phyloP scores from a whole-genome alignment of 2,113 vertebrate species.

The Murina feae region DNA sequence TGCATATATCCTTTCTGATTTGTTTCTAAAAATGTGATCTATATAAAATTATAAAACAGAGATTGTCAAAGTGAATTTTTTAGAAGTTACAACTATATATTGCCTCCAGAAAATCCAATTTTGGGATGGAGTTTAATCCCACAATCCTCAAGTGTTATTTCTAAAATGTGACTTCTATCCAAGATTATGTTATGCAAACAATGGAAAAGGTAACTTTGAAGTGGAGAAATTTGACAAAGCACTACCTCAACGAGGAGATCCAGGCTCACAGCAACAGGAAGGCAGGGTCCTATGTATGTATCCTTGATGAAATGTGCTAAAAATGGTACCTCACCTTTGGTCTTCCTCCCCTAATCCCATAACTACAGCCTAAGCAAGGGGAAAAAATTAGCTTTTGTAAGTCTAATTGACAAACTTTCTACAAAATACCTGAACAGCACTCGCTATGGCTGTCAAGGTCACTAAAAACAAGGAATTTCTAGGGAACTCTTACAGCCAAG shows the following conservation, averaged over 20 bases:
- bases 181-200: background rate
- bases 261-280: background rate
- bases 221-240: background rate
- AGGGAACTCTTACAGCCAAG: background rate
- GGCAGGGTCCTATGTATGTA: background rate
- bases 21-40: background rate
- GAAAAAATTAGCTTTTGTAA: background rate
- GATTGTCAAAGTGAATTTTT: background rate
- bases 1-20: no score
- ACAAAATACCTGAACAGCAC: background rate
- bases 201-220: accelerated
- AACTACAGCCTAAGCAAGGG: background rate
- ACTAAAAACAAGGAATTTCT: background rate
- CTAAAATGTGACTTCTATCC: background rate
- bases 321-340: background rate
- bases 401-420: background rate
- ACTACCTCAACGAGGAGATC: background rate
- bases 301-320: background rate
- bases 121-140: background rate
- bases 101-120: background rate
- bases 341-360: background rate
- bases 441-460: background rate
- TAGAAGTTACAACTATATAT: background rate
- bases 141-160: background rate
- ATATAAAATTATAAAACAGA: background rate